These are phyloP conservation scores for Bugula neritina DNA, from an alignment of 2,888 invertebrate genomes.

Conservation along the genomic window DNA sequence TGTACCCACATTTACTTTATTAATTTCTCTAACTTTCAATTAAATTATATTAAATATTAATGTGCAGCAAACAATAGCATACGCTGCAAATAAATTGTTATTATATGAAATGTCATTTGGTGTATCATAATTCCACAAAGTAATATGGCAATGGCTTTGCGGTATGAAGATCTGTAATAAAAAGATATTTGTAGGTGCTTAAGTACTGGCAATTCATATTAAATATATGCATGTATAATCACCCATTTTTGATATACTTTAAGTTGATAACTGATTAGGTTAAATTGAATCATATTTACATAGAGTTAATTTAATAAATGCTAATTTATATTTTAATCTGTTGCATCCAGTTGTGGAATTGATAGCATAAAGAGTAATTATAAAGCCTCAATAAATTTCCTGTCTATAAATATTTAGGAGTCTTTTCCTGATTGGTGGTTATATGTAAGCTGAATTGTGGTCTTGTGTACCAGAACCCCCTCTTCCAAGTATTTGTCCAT, in stretches of 20 bases:
- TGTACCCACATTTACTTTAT: too few relatives aligned
- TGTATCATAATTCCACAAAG: too few relatives aligned
- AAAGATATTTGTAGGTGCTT: neutral
- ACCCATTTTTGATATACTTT: too few relatives aligned
- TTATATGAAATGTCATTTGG: too few relatives aligned
- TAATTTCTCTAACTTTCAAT: too few relatives aligned
- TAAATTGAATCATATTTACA: neutral
- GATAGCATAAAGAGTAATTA: neutral
- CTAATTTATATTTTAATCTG: neutral
- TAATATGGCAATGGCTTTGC: too few relatives aligned
- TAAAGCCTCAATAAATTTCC: slow-evolving; percentile 20
- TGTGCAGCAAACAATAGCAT: too few relatives aligned
- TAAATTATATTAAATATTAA: too few relatives aligned
- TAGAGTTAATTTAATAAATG: neutral
- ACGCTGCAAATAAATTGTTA: too few relatives aligned
- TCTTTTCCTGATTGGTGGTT: neutral
- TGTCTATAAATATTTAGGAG: neutral
- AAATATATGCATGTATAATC: neutral
- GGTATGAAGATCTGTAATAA: too few relatives aligned
- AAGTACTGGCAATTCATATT: neutral
- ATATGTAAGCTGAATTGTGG: neutral
- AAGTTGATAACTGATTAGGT: too few relatives aligned
- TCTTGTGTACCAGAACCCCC: neutral
- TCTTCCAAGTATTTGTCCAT: neutral
- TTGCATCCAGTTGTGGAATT: neutral